Evolutionary conservation across 2,888 invertebrate species (phyloP).

Genomic region (Caenorhabditis panamensis): DNA sequence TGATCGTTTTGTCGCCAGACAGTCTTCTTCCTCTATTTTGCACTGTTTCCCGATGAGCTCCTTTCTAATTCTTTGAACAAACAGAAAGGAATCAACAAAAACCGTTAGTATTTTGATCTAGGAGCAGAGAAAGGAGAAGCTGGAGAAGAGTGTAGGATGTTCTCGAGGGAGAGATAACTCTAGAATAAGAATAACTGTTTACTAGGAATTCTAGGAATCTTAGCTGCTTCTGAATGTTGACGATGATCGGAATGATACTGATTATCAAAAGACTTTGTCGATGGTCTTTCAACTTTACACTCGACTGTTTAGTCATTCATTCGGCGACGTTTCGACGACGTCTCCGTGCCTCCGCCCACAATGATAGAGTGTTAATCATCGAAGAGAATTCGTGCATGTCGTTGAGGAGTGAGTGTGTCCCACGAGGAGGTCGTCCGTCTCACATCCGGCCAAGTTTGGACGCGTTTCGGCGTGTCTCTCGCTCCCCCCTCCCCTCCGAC

Average conservation of each 20-base stretch:
- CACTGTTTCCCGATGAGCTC: background rate
- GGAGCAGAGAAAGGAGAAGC: background rate
- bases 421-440: slow-evolving; percentile 43
- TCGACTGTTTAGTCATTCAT: slow-evolving; percentile 16
- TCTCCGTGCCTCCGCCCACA: slow-evolving; percentile 27
- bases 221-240: slow-evolving; percentile 1
- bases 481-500: background rate
- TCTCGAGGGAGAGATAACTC: background rate
- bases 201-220: slow-evolving; percentile 4
- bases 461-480: slow-evolving; percentile 31
- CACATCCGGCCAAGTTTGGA: slow-evolving; percentile 46
- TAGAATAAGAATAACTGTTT: background rate
- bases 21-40: background rate
- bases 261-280: slow-evolving; percentile 12
- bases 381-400: slow-evolving; percentile 50
- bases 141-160: too few relatives aligned
- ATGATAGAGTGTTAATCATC: slow-evolving; percentile 46
- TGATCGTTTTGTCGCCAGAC: background rate
- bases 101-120: background rate
- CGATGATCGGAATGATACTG: background rate
- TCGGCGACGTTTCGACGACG: slow-evolving; percentile 16
- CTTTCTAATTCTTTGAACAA: slow-evolving; percentile 38
- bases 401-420: slow-evolving; percentile 28
- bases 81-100: slow-evolving; percentile 2
- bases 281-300: slow-evolving; percentile 57